phyloP scores from a whole-genome alignment of 1,140 invertebrate species.

The Zaprionus tsacasi region DNA sequence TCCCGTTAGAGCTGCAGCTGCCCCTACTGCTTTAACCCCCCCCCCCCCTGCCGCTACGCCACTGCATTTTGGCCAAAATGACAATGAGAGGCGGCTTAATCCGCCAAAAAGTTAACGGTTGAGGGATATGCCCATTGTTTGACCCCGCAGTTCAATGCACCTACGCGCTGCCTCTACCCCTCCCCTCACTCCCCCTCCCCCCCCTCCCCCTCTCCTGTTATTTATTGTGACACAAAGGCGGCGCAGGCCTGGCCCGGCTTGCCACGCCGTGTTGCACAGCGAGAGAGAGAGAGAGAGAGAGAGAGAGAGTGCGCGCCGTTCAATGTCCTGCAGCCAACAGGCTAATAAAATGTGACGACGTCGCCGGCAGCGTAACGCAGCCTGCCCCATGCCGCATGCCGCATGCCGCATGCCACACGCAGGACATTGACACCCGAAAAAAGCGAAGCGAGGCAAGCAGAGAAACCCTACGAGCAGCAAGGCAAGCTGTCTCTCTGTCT shows the following conservation, averaged over 20 bases:
- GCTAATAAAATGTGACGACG: conserved; percentile 78
- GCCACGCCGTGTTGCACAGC: conserved; percentile 36
- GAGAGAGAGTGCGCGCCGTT: too few relatives aligned
- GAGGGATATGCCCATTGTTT: conserved; percentile 51
- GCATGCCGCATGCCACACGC: conserved; percentile 35
- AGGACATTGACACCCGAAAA: conserved; percentile 80
- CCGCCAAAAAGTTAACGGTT: conserved; percentile 41
- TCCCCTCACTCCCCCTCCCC: neutral
- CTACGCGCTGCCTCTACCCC: conserved; percentile 36
- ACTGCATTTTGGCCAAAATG: conserved; percentile 14
- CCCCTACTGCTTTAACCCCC: neutral
- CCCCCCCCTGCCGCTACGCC: neutral
- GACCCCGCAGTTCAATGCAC: conserved; percentile 70
- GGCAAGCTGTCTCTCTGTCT: neutral
- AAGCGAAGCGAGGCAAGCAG: conserved; percentile 38
- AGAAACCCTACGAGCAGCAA: conserved; percentile 44
- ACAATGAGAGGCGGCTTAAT: conserved; percentile 51
- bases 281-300: too few relatives aligned
- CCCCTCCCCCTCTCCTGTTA: conserved; percentile 26
- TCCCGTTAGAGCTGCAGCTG: conserved; percentile 68
- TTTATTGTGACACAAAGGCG: conserved; percentile 76
- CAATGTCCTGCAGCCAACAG: conserved; percentile 80
- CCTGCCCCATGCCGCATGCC: neutral
- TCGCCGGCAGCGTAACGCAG: conserved; percentile 62
- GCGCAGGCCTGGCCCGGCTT: conserved; percentile 44